Evolutionary conservation across 1,140 invertebrate species (phyloP), one percentile per base, ranked within the genome.

Genomic region (Reticulitermes speratus): DNA sequence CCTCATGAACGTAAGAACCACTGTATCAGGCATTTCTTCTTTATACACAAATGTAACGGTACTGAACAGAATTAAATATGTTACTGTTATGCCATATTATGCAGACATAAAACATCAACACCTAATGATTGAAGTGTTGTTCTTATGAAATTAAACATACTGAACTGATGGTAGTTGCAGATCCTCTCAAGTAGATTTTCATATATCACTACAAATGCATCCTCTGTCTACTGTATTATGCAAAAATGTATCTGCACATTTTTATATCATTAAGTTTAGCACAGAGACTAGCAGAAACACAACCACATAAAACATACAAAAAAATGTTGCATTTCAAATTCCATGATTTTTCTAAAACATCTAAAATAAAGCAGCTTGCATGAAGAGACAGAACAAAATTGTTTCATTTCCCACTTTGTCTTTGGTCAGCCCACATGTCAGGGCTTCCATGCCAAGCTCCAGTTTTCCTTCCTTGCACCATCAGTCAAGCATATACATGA

Each of bases 401-500:
- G 25, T 75, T 75, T 75, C 65, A 75, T 75, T 75, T 75, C 65
- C 65, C 65, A 75, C 65, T 75, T 75, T 75, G 65, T 75, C 65
- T 75, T 83, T 83, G 19, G 45, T n/a, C 6, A 6, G 45, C 9
- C 45, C 45, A 32, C 82, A 45, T 45, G 82, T n/a, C 32, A 21
- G 82, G 32, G 32, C 82, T 30, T 38, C n/a, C n/a, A n/a, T 38
- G 38, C 38, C 14, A 82, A 82, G 81, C 30, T 44, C 82, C 82
- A 44, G 82, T 83, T 44, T 44, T 44, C 38, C 82, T 48, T 44
- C 38, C 38, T 44, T 44, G 38, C 14, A 83, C 45, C 23, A 25
- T 12, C 21, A 83, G 25, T 12, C 11, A 19, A 83, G 82, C 45
- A 21, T 45, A 45, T 19, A 45, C 44, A 45, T 44, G 45, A 44